Conservation (phyloP, 2,888 invertebrate genomes). For the Ectemnius continuus region DNA sequence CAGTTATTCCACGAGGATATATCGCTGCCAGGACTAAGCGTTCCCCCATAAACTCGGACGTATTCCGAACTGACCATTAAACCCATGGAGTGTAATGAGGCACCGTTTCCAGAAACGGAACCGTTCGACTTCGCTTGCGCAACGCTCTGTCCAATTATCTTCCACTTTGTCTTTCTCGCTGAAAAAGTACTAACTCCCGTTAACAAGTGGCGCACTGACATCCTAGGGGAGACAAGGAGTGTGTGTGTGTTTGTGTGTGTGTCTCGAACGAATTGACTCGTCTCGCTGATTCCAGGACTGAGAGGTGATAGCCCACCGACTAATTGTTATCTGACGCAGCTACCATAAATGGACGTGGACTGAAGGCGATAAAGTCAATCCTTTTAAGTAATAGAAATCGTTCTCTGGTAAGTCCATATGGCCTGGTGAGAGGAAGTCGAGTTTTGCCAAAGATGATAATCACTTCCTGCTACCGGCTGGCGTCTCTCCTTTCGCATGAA, state of each 20-base stretch:
- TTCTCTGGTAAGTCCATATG: conserved; percentile 14
- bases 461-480: conserved; percentile 4
- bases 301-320: background rate
- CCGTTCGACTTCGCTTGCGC: too few relatives aligned
- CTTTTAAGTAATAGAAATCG: conserved; percentile 33
- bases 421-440: conserved; percentile 20
- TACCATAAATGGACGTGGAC: background rate
- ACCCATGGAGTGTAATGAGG: too few relatives aligned
- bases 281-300: background rate
- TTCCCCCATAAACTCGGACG: too few relatives aligned
- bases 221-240: too few relatives aligned
- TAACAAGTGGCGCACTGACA: background rate
- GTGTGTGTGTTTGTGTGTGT: background rate
- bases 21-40: too few relatives aligned
- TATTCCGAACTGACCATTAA: too few relatives aligned
- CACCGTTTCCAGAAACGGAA: too few relatives aligned
- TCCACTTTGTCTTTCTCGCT: too few relatives aligned
- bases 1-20: too few relatives aligned
- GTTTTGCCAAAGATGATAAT: conserved; percentile 1
- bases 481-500: background rate
- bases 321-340: conserved; percentile 16
- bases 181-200: too few relatives aligned
- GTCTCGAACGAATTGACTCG: conserved; percentile 3
- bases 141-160: too few relatives aligned
- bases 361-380: conserved; percentile 11